Evolutionary conservation across 2,797 vertebrate species (phyloP).

Genomic region (Scyliorhinus canicula): DNA sequence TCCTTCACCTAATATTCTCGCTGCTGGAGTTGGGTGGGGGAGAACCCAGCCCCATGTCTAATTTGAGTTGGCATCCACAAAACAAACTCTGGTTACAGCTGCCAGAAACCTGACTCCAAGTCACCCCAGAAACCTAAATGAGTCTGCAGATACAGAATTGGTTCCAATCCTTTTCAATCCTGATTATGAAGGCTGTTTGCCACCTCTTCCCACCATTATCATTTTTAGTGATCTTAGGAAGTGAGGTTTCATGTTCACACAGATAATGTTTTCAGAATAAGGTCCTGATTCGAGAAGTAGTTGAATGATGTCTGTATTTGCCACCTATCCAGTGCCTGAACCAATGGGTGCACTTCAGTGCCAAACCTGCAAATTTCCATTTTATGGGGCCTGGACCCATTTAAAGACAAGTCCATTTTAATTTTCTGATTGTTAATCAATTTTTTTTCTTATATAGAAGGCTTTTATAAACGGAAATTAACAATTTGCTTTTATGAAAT

Average conservation of each 20-base stretch:
- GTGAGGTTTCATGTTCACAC: not conserved
- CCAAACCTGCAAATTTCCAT: not conserved
- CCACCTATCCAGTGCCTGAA: not conserved
- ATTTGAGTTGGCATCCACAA: not conserved
- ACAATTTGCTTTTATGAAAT: not conserved
- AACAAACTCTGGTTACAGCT: not conserved
- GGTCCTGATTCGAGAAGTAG: not conserved
- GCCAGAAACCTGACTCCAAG: not conserved
- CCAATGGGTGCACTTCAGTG: not conserved
- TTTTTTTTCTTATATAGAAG: not conserved
- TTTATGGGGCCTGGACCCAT: not conserved
- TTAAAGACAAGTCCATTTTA: not conserved
- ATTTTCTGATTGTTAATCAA: not conserved
- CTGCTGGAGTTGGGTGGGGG: too few relatives aligned
- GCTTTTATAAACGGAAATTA: not conserved
- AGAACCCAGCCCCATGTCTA: too few relatives aligned
- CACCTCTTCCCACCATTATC: not conserved
- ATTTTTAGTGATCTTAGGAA: not conserved
- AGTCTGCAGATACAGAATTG: not conserved
- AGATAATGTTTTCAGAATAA: not conserved
- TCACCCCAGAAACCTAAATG: not conserved
- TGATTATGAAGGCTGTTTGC: not conserved
- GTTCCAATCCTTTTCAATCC: not conserved
- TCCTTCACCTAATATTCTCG: too few relatives aligned
- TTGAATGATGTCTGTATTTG: not conserved